Base-by-base conservation (phyloP, 2,888 invertebrate species). In the Macrosiphum euphorbiae region DNA sequence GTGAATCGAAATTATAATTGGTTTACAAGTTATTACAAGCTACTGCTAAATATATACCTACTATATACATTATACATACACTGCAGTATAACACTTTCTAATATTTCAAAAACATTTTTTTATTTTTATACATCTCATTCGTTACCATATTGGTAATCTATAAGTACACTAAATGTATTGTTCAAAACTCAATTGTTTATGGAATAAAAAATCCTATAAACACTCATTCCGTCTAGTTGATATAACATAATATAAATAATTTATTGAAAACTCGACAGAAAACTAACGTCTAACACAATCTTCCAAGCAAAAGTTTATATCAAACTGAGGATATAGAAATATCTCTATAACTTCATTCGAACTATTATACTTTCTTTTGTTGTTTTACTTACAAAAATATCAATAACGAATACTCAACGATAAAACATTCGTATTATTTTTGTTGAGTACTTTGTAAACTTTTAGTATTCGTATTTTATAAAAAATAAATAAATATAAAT, bases 371-470 rank as follows among this genome's bases (percentile, higher is more conserved):
- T 55, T 7, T 41, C 16, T 58, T 41, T 84, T 41, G 78, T 91
- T 91, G 35, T 91, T 84, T 24, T 84, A 55, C 84, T 91, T 84
- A 84, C 13, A 41, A 78, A 41, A 78, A 91, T 91, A 55, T 84
- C 84, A 28, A 78, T 84, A 84, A 28, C 50, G 26, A 41, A 84
- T 84, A 50, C 28, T 35, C 20, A 20, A 84, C 84, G 20, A 78
- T 90, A 84, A 84, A 90, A 90, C 78, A 41, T 52, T 90, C 41
- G 11, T 52, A 78, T 91, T 91, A 84, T 84, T 84, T 84, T 84
- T 26, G 84, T 52, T 35, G 28, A 52, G 55, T 84, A 91, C 84
- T 91, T 84, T 67, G 47, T 84, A 91, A 91, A 85, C 85, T 91
- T 85, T 91, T 52, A 28, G 44, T 58, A 44, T 41, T 52, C 16